Conservation (phyloP, 2,797 vertebrate species). For the Brachyrhaphis roseni region DNA sequence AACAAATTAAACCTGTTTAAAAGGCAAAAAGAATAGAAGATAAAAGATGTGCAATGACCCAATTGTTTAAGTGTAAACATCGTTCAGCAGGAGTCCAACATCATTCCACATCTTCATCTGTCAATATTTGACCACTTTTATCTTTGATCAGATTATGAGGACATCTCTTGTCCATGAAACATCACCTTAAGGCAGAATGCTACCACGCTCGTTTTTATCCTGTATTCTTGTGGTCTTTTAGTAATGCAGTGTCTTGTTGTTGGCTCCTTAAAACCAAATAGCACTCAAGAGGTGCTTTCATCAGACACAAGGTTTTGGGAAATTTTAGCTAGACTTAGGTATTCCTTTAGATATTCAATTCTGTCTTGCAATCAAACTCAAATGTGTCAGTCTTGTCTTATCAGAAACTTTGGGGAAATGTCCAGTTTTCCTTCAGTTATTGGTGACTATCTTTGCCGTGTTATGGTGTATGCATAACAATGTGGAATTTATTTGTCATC, state of each 20-base stretch:
- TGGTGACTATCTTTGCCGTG: background rate
- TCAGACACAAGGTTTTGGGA: too few species aligned
- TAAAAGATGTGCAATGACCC: background rate
- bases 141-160: background rate
- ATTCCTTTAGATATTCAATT: too few species aligned
- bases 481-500: background rate
- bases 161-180: background rate
- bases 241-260: background rate
- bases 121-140: background rate
- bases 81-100: background rate
- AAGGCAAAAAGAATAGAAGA: too few species aligned
- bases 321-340: too few species aligned
- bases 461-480: background rate
- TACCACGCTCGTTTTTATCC: background rate
- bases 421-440: background rate
- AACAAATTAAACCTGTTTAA: background rate
- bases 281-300: too few species aligned
- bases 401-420: background rate
- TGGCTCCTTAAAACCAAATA: background rate
- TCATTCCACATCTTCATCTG: background rate
- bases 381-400: background rate
- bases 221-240: background rate
- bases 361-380: background rate
- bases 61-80: background rate
- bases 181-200: background rate